Evolutionary conservation across 2,797 vertebrate species (phyloP), one percentile per base, ranked within the genome.

Genomic region (Macropus fuliginosus): DNA sequence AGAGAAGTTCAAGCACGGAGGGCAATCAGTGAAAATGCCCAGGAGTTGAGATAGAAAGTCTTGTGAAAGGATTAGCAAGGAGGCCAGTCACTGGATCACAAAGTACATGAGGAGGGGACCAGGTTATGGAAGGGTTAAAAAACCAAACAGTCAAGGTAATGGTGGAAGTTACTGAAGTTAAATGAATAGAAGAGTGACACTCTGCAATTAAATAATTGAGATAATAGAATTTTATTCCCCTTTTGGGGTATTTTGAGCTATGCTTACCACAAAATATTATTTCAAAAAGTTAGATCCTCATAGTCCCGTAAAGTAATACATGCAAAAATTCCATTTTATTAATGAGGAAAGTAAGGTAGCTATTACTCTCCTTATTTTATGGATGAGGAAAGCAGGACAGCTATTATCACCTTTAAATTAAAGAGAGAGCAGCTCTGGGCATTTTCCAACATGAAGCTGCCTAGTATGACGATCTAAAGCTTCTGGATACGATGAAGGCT

Each of bases 391-490:
- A 94, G 34, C 8, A 87, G 91, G 94, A 5, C 29, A n/a, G 52
- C 92, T 90, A 56, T 87, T 54, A 91, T 92, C 56, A 90, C 16
- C 59, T 74, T 28, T 54, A 96, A 56, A 81, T 95, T 93, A 81
- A 5, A 94, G 56, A 55, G 5, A 31, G 89, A 94, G 66, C 94
- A 94, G 91, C 5, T 27, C 40, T 93, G 92, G n/a, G 13, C n/a
- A 94, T 95, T 97, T 97, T 96, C 91, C 92, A 97, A 96, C 9
- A 92, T 28, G 12, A 10, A 59, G 40, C n/a, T 81, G 10, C 21
- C 66, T 46, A 24, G 21, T 8, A 46, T 24, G 21, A 3, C 3
- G 18, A 46, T 81, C 66, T 81, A 24, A 46, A 81, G 66, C 18
- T 81, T 46, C n/a, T 40, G 95, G 59, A 96, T 94, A 56, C 50